Conservation (phyloP, 2,797 vertebrate species). For the Intellagama lesueurii region DNA sequence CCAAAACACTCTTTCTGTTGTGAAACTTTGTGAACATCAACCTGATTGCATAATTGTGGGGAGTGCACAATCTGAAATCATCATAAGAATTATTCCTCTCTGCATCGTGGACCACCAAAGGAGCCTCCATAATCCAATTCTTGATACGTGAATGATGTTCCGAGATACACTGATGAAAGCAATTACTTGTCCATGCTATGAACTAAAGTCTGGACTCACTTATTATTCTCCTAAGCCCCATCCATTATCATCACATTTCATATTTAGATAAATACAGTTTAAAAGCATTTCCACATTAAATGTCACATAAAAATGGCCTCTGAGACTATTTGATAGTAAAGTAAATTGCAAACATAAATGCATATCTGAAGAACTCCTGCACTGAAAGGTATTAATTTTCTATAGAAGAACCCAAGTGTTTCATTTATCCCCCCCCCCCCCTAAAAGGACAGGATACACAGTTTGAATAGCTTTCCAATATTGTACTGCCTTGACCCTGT, state of each 20-base stretch:
- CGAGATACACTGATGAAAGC: neutral
- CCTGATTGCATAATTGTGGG: too few relatives aligned
- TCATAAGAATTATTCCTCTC: too few relatives aligned
- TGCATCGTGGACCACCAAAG: too few relatives aligned
- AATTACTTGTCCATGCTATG: neutral
- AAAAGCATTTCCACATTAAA: conserved; percentile 35
- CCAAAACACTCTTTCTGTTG: conserved; percentile 4
- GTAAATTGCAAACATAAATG: neutral
- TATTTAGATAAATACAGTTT: neutral
- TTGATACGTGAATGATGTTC: too few relatives aligned
- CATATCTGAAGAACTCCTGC: neutral
- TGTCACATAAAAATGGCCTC: conserved; percentile 19
- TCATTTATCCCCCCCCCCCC: neutral
- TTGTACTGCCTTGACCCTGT: neutral
- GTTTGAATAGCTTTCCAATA: neutral
- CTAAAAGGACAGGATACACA: neutral
- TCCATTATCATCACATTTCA: conserved; percentile 7
- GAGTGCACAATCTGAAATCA: too few relatives aligned
- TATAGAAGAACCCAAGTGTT: neutral
- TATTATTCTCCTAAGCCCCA: conserved; percentile 2
- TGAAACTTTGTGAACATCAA: too few relatives aligned
- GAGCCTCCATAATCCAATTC: too few relatives aligned
- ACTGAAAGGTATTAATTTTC: neutral
- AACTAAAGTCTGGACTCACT: neutral
- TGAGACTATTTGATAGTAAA: neutral